Percentiles rank a stretch among this genome's conserved stretches.
phyloP scores from a whole-genome alignment of 2,113 vertebrate species.

The Fulmarus glacialis region DNA sequence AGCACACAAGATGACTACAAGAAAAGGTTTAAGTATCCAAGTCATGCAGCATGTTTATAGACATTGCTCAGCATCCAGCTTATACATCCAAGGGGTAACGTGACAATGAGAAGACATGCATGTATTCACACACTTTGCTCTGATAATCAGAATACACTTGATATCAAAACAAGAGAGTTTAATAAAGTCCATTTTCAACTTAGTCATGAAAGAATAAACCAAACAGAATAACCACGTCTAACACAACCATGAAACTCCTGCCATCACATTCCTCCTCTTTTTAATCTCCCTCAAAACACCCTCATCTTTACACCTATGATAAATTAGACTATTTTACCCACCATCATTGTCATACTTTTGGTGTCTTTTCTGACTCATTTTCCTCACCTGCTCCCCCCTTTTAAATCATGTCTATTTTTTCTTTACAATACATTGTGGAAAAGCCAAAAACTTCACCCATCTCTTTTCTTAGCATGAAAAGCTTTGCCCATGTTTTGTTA shows the following conservation, averaged over 20 bases:
- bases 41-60: neutral
- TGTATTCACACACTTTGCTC: neutral
- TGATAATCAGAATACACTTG: neutral
- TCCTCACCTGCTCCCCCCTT: neutral
- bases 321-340: neutral
- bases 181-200: neutral
- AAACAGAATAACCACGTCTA: neutral
- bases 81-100: neutral
- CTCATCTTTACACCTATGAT: neutral
- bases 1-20: neutral
- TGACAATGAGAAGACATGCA: neutral
- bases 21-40: neutral
- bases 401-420: neutral
- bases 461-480: neutral
- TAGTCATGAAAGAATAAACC: neutral
- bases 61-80: neutral
- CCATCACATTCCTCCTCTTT: neutral
- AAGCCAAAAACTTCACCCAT: neutral
- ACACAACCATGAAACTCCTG: neutral
- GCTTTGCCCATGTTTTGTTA: neutral
- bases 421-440: neutral
- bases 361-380: neutral
- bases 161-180: neutral
- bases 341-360: neutral
- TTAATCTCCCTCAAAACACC: neutral